A percentile compares a stretch with the other conserved stretches of the same genome.
phyloP scores from a whole-genome alignment of 2,888 invertebrate genomes.

The Yponomeuta evonymella region DNA sequence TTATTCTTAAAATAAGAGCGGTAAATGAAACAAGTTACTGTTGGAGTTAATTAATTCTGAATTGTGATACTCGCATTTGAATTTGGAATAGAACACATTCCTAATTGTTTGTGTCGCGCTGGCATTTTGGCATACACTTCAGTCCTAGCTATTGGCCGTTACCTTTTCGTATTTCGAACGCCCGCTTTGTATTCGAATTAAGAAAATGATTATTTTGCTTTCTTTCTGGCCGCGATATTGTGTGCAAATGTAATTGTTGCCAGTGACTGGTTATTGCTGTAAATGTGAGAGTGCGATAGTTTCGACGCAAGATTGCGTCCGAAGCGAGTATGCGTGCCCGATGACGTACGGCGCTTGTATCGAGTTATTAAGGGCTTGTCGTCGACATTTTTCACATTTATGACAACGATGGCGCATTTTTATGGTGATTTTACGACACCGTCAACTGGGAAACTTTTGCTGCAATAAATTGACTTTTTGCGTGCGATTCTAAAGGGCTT shows the following conservation, averaged over 20 bases:
- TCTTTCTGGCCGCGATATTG: slow-evolving; percentile 59
- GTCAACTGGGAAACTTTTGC: slow-evolving; percentile 10
- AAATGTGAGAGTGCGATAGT: slow-evolving; percentile 26
- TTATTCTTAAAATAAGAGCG: slow-evolving; percentile 38
- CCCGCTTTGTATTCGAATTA: slow-evolving; percentile 69
- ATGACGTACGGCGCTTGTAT: slow-evolving; percentile 30
- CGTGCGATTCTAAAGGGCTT: neutral
- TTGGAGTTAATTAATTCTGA: slow-evolving; percentile 45
- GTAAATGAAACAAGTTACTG: neutral
- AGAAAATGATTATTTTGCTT: slow-evolving; percentile 66
- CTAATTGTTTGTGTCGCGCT: slow-evolving; percentile 63
- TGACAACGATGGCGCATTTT: slow-evolving; percentile 18
- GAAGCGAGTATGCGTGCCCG: slow-evolving; percentile 26
- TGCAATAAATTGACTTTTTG: neutral
- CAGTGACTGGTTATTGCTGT: slow-evolving; percentile 54
- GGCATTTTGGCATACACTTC: slow-evolving; percentile 64
- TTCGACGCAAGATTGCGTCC: slow-evolving; percentile 33
- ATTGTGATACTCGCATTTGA: slow-evolving; percentile 47
- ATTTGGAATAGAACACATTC: slow-evolving; percentile 66
- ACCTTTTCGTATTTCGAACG: slow-evolving; percentile 64
- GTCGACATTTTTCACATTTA: slow-evolving; percentile 26
- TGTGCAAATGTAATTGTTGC: slow-evolving; percentile 70
- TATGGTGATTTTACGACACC: slow-evolving; percentile 20
- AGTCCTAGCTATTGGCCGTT: slow-evolving; percentile 53
- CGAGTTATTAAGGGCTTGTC: slow-evolving; percentile 23